Evolutionary conservation across 1,140 invertebrate species (phyloP).

Genomic region (Leptestheria dahalacensis): DNA sequence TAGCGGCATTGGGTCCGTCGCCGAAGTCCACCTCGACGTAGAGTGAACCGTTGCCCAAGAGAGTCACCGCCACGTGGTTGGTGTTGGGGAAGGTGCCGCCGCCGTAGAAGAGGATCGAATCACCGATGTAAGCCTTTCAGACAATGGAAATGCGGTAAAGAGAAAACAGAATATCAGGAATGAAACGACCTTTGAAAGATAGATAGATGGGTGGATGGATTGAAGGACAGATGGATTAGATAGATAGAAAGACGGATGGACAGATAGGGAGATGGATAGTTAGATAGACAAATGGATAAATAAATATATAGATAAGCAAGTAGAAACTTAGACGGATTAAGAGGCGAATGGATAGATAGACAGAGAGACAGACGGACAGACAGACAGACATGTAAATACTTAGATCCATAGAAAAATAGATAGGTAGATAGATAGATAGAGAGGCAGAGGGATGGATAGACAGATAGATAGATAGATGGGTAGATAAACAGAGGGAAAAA

Average conservation of each 20-base stretch:
- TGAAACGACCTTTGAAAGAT: too few relatives aligned
- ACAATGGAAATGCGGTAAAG: conserved; percentile 15
- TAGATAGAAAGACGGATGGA: neutral
- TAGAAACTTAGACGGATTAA: neutral
- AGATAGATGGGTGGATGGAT: neutral
- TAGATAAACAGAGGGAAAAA: too few relatives aligned
- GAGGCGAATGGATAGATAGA: neutral
- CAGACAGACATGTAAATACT: neutral
- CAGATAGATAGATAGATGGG: neutral
- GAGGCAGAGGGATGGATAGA: neutral
- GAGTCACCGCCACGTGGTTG: conserved; percentile 67
- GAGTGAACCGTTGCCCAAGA: conserved; percentile 52
- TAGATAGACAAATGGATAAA: neutral
- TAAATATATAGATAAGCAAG: neutral
- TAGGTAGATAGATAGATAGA: neutral
- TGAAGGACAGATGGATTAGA: neutral
- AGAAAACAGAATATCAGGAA: too few relatives aligned
- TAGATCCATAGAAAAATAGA: neutral
- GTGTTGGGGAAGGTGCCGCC: conserved; percentile 63
- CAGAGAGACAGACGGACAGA: neutral
- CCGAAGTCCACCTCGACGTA: conserved; percentile 71
- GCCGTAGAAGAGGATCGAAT: conserved; percentile 72
- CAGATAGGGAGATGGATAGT: neutral
- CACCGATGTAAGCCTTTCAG: conserved; percentile 59
- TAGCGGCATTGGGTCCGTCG: conserved; percentile 8